Conservation (phyloP, 2,888 invertebrate genomes). For the Tenthredo amoena region DNA sequence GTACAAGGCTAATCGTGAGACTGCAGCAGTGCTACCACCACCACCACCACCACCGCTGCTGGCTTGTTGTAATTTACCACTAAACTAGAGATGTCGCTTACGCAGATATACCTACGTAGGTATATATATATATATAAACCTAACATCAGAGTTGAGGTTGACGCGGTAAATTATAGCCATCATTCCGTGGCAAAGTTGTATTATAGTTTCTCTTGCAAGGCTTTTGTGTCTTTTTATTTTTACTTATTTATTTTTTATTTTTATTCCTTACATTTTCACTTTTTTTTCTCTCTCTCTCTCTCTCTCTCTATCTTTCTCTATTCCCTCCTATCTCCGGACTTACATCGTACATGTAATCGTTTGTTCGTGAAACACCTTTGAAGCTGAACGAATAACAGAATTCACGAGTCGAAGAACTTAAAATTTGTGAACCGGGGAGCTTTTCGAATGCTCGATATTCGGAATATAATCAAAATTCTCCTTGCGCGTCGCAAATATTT, state of each 20-base stretch:
- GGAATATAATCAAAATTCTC: too few species aligned
- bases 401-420: too few species aligned
- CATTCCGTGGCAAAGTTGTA: conserved; percentile 41
- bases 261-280: too few species aligned
- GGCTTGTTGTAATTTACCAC: conserved; percentile 38
- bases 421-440: too few species aligned
- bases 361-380: too few species aligned
- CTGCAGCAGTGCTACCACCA: not conserved
- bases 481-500: too few species aligned
- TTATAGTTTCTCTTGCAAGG: conserved; percentile 32
- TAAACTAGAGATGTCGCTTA: conserved; percentile 45
- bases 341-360: too few species aligned
- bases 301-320: not conserved
- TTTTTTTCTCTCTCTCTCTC: too few species aligned
- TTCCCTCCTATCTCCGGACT: not conserved
- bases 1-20: conserved; percentile 51
- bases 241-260: not conserved
- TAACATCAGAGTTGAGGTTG: conserved; percentile 47
- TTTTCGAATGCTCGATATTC: too few species aligned
- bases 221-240: not conserved
- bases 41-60: not conserved
- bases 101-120: not conserved
- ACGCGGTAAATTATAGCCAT: conserved; percentile 47
- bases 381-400: too few species aligned
- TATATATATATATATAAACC: not conserved